Base-by-base conservation (phyloP, 2,888 invertebrate genomes). In the Lissocephala sabroskyi region DNA sequence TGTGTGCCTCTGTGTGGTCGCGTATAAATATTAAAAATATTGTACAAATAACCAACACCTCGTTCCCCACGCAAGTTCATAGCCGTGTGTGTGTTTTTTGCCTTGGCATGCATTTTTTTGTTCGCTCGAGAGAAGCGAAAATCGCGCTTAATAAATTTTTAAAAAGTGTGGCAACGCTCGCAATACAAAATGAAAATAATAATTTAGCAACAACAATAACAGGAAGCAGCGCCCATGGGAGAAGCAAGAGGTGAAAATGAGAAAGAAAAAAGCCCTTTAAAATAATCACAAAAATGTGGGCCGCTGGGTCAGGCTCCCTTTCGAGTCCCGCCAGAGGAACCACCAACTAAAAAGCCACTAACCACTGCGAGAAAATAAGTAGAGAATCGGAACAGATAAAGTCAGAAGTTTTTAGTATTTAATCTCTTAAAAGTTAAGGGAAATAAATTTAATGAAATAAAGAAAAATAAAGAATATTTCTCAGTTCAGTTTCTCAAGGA, bases 11-110 rank as follows among this genome's bases (percentile, higher is more conserved):
- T 59, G 73, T 71, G 70, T 67, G 71, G 73, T 66, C 59, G 68
- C 64, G 61, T 73, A 75, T 75, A 75, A 73, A 73, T 73, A 75
- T 75, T 73, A 75, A 73, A 68, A 73, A 68, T 66, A 73, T 73
- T 75, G 68, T 65, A 68, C 62, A 63, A 67, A 71, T 61, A 37
- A 18, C 18, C n/a, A 10, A 36, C 16, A 10, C 18, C 56, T n/a
- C n/a, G n/a, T n/a, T n/a, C 62, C 52, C 59, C 62, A 59, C 35
- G 16, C 23, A 23, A 23, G 23, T 23, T 23, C 23, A 23, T 23
- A 23, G 7, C 23, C 7, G 23, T 23, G 7, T 23, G n/a, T n/a
- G n/a, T 45, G 45, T 46, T 49, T 36, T 44, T 35, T 49, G 33
- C 49, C 42, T 47, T 49, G 14, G 47, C 6, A 5, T 4, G 35